Conservation (phyloP, 2,797 vertebrate genomes). For the Molossus alvarezi region DNA sequence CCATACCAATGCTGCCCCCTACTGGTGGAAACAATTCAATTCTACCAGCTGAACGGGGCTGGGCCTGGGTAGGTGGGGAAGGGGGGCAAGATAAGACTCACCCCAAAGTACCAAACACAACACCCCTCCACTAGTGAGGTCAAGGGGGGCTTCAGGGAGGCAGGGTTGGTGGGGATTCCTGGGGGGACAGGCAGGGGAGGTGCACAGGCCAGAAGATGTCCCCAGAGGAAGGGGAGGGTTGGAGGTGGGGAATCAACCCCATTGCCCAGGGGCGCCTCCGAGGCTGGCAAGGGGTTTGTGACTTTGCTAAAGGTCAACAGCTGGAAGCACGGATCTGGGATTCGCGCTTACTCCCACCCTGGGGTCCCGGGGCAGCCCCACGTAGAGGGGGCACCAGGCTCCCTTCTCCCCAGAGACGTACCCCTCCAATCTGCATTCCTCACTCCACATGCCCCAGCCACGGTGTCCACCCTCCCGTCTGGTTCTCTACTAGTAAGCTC, state of each 20-base stretch:
- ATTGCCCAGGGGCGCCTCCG: neutral
- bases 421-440: neutral
- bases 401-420: neutral
- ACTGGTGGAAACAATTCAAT: neutral
- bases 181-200: neutral
- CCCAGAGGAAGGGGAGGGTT: neutral
- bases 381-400: neutral
- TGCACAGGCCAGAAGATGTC: too few species aligned
- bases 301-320: neutral
- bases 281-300: neutral
- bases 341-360: neutral
- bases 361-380: neutral
- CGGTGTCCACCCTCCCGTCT: rapidly evolving
- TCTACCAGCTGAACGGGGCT: rapidly evolving
- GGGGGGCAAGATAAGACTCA: too few species aligned
- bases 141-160: neutral
- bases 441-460: neutral
- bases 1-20: slow-evolving; percentile 57
- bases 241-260: neutral
- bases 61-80: neutral
- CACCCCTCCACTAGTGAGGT: too few species aligned
- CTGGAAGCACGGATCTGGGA: neutral
- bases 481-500: neutral
- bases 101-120: neutral
- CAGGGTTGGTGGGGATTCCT: neutral